A percentile compares a stretch with the other conserved stretches of the same genome.
Conservation (phyloP, 37 sponge, comb jelly and placozoan genomes). For the Oscarella lobularis region DNA sequence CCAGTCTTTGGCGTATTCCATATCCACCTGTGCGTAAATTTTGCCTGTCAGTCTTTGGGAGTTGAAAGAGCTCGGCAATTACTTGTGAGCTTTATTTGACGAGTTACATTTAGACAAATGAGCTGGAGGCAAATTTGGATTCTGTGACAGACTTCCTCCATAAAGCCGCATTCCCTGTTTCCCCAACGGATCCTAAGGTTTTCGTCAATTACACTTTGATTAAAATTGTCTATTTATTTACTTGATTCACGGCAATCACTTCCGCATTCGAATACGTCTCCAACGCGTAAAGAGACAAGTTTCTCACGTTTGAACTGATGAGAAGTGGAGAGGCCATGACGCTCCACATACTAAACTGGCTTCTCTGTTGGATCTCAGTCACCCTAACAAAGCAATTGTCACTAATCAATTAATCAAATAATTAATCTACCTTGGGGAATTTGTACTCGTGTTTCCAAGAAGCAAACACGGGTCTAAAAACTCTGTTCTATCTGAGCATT, state of each 20-base stretch:
- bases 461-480: conserved; percentile 4
- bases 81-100: no score
- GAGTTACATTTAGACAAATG: not conserved
- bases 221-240: not conserved
- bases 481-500: not conserved
- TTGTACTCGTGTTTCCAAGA: not conserved
- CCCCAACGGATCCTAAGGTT: not conserved
- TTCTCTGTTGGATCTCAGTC: conserved; percentile 2
- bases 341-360: conserved; percentile 7
- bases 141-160: not conserved
- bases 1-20: not conserved
- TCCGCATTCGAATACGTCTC: conserved; percentile 6
- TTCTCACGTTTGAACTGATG: conserved; percentile 5
- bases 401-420: not conserved
- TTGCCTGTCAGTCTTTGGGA: no score
- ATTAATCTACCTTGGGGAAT: not conserved
- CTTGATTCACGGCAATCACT: conserved; percentile 7
- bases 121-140: not conserved
- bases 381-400: not conserved
- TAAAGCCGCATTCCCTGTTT: not conserved
- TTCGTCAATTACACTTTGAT: not conserved
- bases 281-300: not conserved
- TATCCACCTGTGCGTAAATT: not conserved
- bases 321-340: conserved; percentile 11
- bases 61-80: no score